These are phyloP conservation scores for Poecilia latipinna DNA, from an alignment of 2,113 vertebrate genomes.

Conservation along the genomic window DNA sequence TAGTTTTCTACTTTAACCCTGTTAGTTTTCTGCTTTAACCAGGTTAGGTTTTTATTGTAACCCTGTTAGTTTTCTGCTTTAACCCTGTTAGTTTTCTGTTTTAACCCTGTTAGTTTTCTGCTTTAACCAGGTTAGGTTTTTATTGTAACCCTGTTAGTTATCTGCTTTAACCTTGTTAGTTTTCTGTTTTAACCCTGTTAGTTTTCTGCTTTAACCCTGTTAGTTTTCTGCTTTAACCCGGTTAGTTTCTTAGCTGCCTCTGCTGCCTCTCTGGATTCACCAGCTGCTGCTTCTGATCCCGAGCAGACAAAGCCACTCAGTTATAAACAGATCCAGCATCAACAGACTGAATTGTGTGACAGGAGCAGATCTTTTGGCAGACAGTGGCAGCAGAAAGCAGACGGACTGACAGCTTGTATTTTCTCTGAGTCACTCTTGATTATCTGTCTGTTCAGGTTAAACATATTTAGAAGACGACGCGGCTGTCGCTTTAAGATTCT, in stretches of 20 bases:
- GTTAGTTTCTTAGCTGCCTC: background rate
- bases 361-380: slow-evolving; percentile 41
- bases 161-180: too few species aligned
- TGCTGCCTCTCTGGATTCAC: background rate
- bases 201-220: too few species aligned
- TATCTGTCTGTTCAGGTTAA: background rate
- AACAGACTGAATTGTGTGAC: slow-evolving; percentile 36
- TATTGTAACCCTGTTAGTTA: too few species aligned
- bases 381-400: background rate
- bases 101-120: too few species aligned
- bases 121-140: too few species aligned
- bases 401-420: slow-evolving; percentile 32
- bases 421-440: slow-evolving; percentile 33
- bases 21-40: too few species aligned
- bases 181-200: too few species aligned
- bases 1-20: too few species aligned
- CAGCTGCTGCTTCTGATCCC: slow-evolving; percentile 18
- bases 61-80: too few species aligned
- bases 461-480: background rate
- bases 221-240: too few species aligned
- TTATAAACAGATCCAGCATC: slow-evolving; percentile 21
- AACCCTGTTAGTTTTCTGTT: too few species aligned
- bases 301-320: background rate
- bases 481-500: background rate
- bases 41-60: too few species aligned